These are phyloP conservation scores for Erpornis zantholeuca DNA, from an alignment of 2,113 vertebrate species.

Conservation along the genomic window DNA sequence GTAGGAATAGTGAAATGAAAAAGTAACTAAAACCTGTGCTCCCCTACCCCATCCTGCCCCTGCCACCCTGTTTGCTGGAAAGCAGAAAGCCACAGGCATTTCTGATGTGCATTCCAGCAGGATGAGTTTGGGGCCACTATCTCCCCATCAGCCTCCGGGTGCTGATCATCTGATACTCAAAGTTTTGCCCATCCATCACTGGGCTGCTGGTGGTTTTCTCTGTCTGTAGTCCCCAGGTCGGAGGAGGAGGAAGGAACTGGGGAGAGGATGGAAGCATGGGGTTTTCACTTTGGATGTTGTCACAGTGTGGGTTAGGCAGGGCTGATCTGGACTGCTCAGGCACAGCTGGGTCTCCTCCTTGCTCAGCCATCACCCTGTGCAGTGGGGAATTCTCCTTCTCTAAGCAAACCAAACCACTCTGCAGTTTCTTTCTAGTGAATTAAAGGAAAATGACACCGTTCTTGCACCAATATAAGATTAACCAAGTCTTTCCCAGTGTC, in stretches of 20 bases:
- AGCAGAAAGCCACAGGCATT: neutral
- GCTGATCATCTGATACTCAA: neutral
- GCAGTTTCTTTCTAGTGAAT: neutral
- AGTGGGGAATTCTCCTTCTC: neutral
- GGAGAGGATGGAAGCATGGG: neutral
- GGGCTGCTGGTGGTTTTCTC: neutral
- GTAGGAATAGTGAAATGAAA: neutral
- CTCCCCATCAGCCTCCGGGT: neutral
- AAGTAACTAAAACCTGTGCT: neutral
- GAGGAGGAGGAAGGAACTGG: neutral
- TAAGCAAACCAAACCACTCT: neutral
- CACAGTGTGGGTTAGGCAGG: accelerated
- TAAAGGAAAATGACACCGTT: neutral
- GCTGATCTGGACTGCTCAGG: neutral
- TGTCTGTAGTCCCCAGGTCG: neutral
- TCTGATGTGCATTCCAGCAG: neutral
- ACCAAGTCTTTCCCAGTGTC: neutral
- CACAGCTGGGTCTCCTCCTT: neutral
- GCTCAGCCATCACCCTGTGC: neutral
- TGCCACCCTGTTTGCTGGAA: neutral
- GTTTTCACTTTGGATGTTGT: neutral
- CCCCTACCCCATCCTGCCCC: neutral
- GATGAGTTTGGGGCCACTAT: neutral
- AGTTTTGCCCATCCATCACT: neutral
- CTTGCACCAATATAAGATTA: neutral